Conservation (phyloP, 1,140 invertebrate genomes). For the Doryteuthis pealeii region DNA sequence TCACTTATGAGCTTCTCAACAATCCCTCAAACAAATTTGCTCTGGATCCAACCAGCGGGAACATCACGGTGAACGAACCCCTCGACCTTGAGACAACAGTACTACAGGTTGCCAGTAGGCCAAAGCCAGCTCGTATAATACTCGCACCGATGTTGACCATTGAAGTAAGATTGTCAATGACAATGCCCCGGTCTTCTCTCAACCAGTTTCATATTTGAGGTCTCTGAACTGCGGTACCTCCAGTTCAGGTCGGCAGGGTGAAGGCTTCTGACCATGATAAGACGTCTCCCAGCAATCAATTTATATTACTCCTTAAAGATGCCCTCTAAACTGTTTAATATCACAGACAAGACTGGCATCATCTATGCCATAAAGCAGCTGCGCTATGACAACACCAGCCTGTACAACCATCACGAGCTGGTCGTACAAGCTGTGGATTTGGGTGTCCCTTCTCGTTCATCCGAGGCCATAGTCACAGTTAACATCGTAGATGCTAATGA, state of each 20-base stretch:
- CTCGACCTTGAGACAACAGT: constrained; percentile 79
- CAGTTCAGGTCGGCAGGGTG: constrained; percentile 76
- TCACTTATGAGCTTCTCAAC: constrained; percentile 75
- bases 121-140: constrained; percentile 72
- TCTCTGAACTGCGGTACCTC: constrained; percentile 73
- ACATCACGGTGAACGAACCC: constrained; percentile 83
- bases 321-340: constrained; percentile 82
- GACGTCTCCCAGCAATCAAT: constrained; percentile 89
- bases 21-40: constrained; percentile 83
- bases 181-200: constrained; percentile 45
- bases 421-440: constrained; percentile 90
- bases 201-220: constrained; percentile 45
- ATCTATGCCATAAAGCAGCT: constrained; percentile 82
- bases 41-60: constrained; percentile 84
- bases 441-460: constrained; percentile 83
- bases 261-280: constrained; percentile 85
- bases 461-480: constrained; percentile 51
- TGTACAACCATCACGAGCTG: constrained; percentile 84
- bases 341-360: constrained; percentile 85
- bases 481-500: constrained; percentile 50
- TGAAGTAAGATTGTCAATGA: constrained; percentile 76
- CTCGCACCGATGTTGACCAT: constrained; percentile 72
- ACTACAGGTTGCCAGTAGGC: constrained; percentile 80
- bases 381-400: constrained; percentile 78
- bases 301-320: constrained; percentile 85